Base-by-base conservation (phyloP, 2,888 invertebrate genomes). In the Choreutis nemorana region DNA sequence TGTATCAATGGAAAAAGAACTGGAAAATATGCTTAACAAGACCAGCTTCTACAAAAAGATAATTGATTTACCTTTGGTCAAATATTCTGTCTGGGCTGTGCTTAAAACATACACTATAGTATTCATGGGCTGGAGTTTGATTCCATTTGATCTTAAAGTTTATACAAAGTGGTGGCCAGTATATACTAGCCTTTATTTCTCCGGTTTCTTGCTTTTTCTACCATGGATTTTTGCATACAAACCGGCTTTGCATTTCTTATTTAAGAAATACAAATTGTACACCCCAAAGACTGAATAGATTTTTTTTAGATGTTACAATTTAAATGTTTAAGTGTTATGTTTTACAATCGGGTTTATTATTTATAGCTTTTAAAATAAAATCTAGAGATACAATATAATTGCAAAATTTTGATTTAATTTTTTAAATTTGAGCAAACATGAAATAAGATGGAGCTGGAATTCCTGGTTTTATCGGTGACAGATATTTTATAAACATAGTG, bases 61-160 rank as follows among this genome's bases (percentile, higher is more conserved):
- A 20, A 70, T 85, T 46, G 48, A 61, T 1, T 63, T 64, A 14
- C 46, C 52, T 0, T 31, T 45, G 0, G 47, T 79, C 0, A 77
- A 78, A 31, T 52, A 73, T 4, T 23, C 83, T 0, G 50, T 84
- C 3, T 86, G 86, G 56, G 43, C 84, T 0, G 18, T 89, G 3
- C 63, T 89, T 1, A 89, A 90, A 53, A 47, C 83, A 0, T 93
- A 93, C 52, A 88, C 91, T 0, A 82, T 89, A 23, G 77, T 90
- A 5, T 90, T 89, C 44, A 90, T 94, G 87, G 92, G 93, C 5
- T 94, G 90, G 83, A 88, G 89, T 44, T 64, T 93, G 23, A 71
- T 85, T 6, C 88, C 91, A 0, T 92, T 94, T 48, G 84, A 84
- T 23, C 75, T 89, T 3, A 81, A 93, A 36, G 85, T 85, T 3